Evolutionary conservation across 2,113 vertebrate species (phyloP), one percentile per base, ranked within the genome.

Genomic region (Xiphias gladius): DNA sequence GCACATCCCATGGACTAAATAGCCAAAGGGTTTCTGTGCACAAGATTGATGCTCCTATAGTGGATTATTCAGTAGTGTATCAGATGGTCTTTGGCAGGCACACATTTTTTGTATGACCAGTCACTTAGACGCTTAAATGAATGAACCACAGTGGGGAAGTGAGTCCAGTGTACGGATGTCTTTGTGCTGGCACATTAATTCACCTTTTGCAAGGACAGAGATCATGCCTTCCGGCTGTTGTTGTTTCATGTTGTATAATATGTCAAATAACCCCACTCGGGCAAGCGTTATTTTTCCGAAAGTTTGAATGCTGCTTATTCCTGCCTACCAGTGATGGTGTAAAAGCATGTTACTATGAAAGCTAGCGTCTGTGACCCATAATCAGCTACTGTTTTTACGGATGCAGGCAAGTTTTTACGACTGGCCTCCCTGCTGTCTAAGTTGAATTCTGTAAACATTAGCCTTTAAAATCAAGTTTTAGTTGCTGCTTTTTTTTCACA

Each of bases 71-170:
- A 63, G 20, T 43, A 70, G 64, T 54, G 39, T 54, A 50, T 11
- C 32, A 82, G 39, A 35, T 57, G 17, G 24, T 76, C 50, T 67
- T 24, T 69, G 30, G 41, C 48, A 54, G 39, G 50, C 73, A 54
- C 5, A 48, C 67, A 61, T 71, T 30, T 54, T 57, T 59, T 26
- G 16, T 1, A 59, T 63, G 43, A 50, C 26, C 58, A 26, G 13
- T 46, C 57, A 83, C 32, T 61, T 35, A 48, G n/a, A 64, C 35
- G n/a, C n/a, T 52, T 32, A 2, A 52, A 32, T 43, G 14, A 72
- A 48, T 72, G 70, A 65, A 61, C 11, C 19, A 63, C 35, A 30
- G 26, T 2, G 8, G 28, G 5, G 37, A 9, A 26, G 66, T 76
- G 30, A 74, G 30, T 46, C 32, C 30, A 48, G 17, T 54, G 24